Base-by-base conservation (phyloP, 2,797 vertebrate genomes). In the Pseudochaenichthys georgianus region DNA sequence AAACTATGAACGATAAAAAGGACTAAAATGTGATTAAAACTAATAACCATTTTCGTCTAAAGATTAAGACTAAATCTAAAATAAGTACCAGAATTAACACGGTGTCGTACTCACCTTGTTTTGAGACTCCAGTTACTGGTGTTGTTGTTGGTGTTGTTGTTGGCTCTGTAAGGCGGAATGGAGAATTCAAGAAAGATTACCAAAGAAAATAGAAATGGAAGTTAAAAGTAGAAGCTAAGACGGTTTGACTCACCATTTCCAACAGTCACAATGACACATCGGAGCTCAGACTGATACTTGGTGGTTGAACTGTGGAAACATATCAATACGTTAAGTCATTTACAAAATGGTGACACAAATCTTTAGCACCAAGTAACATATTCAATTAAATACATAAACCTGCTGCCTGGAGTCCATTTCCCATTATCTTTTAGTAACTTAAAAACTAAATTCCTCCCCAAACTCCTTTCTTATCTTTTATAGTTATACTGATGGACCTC, bases 261-360 rank as follows among this genome's bases (percentile, higher is more conserved):
- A 42, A 76, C 74, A 0, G 10, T 82, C 41, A 87, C 78, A 23
- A 71, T 48, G 19, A 89, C 38, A 43, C 82, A 85, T 0, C 87
- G 77, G 8, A 77, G 47, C 15, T 79, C 62, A 0, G 84, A 88
- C 2, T 86, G 60, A 62, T 68, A 77, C 4, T 9, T 72, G 15
- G 5, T 34, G 34, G 0, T 1, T 21, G 21, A 15, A 12, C 83
- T 85, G 67, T 2, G 3, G 61, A 48, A 70, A 55, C 15, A 48
- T 59, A 50, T 31, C 16, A 45, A 31, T 13, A 31, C n/a, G 1
- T 21, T 16, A 4, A 6, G 6, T 53, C 16, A 45, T 66, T 66
- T 28, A 48, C 60, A n/a, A n/a, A 28, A 28, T 28, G 23, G 3
- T 28, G 23, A 3, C 23, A 28, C 23, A 28, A 28, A 28, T 28